These are phyloP conservation scores for Rhinopomastus cyanomelas DNA, from an alignment of 2,113 vertebrate genomes.

Conservation along the genomic window DNA sequence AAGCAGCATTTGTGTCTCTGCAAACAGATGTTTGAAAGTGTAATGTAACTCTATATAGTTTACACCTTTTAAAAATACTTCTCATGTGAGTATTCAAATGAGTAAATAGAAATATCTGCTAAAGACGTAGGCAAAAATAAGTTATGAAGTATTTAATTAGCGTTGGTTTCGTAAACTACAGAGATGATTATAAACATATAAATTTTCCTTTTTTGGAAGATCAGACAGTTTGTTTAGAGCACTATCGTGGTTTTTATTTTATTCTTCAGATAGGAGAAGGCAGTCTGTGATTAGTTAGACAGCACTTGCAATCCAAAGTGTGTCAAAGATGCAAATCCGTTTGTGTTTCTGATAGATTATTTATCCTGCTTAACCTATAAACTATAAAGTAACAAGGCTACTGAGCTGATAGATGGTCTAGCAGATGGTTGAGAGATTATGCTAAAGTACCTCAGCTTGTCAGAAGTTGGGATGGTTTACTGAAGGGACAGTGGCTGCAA, in stretches of 20 bases:
- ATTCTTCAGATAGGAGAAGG: background rate
- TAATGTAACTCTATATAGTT: background rate
- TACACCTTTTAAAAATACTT: background rate
- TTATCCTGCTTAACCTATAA: constrained; percentile 32
- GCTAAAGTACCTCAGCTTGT: background rate
- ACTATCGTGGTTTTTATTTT: background rate
- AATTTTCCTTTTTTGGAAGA: background rate
- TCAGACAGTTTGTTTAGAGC: background rate
- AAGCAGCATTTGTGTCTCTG: background rate
- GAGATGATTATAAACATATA: background rate
- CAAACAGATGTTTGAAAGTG: background rate
- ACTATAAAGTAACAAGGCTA: constrained; percentile 12
- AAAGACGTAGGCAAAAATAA: background rate
- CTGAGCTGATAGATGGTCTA: background rate
- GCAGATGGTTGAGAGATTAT: constrained; percentile 15
- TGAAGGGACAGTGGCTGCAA: background rate
- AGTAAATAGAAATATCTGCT: background rate
- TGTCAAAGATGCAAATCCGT: background rate
- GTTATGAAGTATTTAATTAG: background rate
- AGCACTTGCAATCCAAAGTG: background rate
- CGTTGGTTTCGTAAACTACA: background rate
- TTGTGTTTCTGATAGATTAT: constrained; percentile 9
- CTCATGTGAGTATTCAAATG: background rate
- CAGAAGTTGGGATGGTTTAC: constrained; percentile 11
- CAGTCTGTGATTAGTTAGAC: background rate